Base-by-base conservation (phyloP, 30 jellyfish, hydroid and myxozoan genomes). In the Cassiopea xamachana region DNA sequence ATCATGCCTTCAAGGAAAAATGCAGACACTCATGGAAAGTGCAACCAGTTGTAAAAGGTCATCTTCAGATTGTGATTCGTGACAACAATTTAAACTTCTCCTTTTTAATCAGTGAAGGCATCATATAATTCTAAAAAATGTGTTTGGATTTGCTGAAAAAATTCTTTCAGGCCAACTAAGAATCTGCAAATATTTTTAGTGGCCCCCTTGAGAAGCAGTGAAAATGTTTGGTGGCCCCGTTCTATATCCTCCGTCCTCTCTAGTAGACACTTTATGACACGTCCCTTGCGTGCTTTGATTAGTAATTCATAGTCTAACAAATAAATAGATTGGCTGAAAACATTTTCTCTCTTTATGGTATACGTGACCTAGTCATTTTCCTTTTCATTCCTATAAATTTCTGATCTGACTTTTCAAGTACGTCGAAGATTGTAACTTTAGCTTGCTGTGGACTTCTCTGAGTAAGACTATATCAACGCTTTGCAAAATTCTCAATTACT, bases 11-110 rank as follows among this genome's bases (percentile, higher is more conserved):
- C 78, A 69, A n/a, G 15, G 78, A 14, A 69, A 69, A 69, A 69
- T 69, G 78, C n/a, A 69, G 48, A 55, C 12, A 55, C 7, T 10
- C 64, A 55, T 3, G 64, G 64, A 55, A 55, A 55, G 10, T 55
- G 7, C 78, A 69, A 69, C n/a, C 78, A 69, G 78, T 69, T 69
- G 45, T 69, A n/a, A 69, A 69, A 69, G 17, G 7, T 69, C 78
- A 69, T 69, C 78, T 69, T 69, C 78, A 69, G 78, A 69, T 69
- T 69, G 7, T 69, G 78, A 69, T n/a, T 69, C n/a, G 7, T 69
- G 7, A 7, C 15, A 69, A 69, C 78, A 18, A 69, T 69, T 5
- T 69, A n/a, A 69, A 69, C 78, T 14, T 69, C 15, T 69, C 78
- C 15, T 69, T 69, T 69, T 8, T n/a, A 69, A n/a, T 69, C 78